A percentile compares a stretch with the other conserved stretches of the same genome.
phyloP scores from a whole-genome alignment of 1,140 invertebrate species.

The Macrotrachela quadricornifera region DNA sequence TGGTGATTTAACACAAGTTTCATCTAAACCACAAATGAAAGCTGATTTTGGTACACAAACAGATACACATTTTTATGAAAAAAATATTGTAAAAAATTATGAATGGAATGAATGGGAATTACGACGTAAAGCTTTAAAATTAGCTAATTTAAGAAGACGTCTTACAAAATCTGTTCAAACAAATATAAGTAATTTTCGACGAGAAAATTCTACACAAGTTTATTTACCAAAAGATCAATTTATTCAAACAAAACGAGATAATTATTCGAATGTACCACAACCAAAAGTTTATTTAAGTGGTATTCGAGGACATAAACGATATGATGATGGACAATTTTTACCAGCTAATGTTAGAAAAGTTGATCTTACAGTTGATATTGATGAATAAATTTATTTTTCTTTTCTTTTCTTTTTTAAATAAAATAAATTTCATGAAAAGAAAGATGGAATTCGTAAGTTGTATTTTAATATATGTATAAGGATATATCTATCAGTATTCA shows the following conservation, averaged over 20 bases:
- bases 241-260: constrained; percentile 28
- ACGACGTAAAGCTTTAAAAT: constrained; percentile 42
- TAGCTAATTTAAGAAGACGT: constrained; percentile 34
- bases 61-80: constrained; percentile 41
- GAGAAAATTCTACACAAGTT: constrained; percentile 28
- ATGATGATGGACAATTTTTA: constrained; percentile 16
- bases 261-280: constrained; percentile 26
- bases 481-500: too few species aligned
- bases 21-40: constrained; percentile 25
- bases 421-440: too few species aligned
- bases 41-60: constrained; percentile 44
- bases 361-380: constrained; percentile 29
- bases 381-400: neutral
- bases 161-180: constrained; percentile 29
- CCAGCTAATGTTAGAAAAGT: constrained; percentile 27
- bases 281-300: constrained; percentile 27
- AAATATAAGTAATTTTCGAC: constrained; percentile 26
- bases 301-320: constrained; percentile 17
- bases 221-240: constrained; percentile 25
- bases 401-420: too few species aligned
- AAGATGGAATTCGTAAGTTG: too few species aligned
- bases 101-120: constrained; percentile 55
- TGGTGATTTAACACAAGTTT: constrained; percentile 16
- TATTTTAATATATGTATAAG: too few species aligned
- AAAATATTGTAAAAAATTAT: constrained; percentile 43